phyloP scores from a whole-genome alignment of 2,113 vertebrate species.

The Dipodomys spectabilis region DNA sequence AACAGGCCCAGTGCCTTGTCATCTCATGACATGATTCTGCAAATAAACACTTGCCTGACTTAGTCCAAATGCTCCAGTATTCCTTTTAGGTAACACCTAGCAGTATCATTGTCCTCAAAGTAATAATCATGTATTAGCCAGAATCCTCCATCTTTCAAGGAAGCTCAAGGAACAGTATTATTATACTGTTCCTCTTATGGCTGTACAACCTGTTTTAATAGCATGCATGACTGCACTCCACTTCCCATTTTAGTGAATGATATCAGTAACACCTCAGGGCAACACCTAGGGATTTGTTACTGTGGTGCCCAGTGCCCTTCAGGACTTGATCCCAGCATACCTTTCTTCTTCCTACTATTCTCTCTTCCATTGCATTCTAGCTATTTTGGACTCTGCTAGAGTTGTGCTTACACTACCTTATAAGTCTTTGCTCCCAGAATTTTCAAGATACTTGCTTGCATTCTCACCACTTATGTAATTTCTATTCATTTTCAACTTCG shows the following conservation, averaged over 20 bases:
- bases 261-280: background rate
- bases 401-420: no score
- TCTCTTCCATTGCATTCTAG: background rate
- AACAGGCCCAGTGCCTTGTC: background rate
- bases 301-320: no score
- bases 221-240: background rate
- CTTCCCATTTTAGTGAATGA: background rate
- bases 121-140: background rate
- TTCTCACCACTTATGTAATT: background rate
- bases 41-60: background rate
- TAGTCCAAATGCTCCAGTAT: background rate
- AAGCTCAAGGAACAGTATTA: background rate
- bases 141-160: background rate
- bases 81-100: background rate
- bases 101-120: background rate
- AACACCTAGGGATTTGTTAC: background rate
- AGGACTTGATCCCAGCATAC: background rate
- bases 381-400: background rate
- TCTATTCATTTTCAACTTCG: background rate
- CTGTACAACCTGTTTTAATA: background rate
- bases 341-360: background rate
- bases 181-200: background rate
- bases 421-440: background rate
- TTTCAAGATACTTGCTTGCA: background rate
- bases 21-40: background rate